Evolutionary conservation across 2,888 invertebrate species (phyloP).

Genomic region (Troglohyphantes excavatus): DNA sequence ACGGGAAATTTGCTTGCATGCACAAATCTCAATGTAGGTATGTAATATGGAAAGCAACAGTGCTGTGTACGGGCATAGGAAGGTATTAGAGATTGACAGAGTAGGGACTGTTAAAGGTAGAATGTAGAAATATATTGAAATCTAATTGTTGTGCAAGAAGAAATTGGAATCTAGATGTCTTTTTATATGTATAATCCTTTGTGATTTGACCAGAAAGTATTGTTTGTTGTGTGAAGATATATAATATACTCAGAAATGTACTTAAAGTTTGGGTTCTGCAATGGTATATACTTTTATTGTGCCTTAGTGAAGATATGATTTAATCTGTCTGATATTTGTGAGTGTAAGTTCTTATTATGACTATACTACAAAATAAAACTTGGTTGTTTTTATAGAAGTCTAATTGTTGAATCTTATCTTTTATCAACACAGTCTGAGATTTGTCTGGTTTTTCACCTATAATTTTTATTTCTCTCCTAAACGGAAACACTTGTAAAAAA

Average conservation of each 20-base stretch:
- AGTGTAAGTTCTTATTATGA: conserved; percentile 61
- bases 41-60: too few species aligned
- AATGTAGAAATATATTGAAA: conserved; percentile 10
- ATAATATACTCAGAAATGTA: conserved; percentile 65
- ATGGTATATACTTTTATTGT: conserved; percentile 74
- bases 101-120: neutral
- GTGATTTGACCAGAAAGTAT: conserved; percentile 34
- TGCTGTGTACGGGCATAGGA: neutral
- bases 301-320: conserved; percentile 73
- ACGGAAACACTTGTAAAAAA: too few species aligned
- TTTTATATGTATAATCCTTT: conserved; percentile 22
- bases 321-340: conserved; percentile 63
- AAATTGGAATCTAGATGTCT: conserved; percentile 41
- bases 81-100: neutral
- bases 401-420: neutral
- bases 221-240: conserved; percentile 53
- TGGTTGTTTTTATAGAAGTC: conserved; percentile 59
- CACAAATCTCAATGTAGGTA: too few species aligned
- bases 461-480: too few species aligned
- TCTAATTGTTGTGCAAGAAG: neutral
- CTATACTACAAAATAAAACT: conserved; percentile 63
- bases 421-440: too few species aligned
- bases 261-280: conserved; percentile 70
- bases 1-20: too few species aligned
- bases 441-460: too few species aligned